Evolutionary conservation across 92 coral and sea anemone genomes (phyloP).

Genomic region (Phenganax marumi): DNA sequence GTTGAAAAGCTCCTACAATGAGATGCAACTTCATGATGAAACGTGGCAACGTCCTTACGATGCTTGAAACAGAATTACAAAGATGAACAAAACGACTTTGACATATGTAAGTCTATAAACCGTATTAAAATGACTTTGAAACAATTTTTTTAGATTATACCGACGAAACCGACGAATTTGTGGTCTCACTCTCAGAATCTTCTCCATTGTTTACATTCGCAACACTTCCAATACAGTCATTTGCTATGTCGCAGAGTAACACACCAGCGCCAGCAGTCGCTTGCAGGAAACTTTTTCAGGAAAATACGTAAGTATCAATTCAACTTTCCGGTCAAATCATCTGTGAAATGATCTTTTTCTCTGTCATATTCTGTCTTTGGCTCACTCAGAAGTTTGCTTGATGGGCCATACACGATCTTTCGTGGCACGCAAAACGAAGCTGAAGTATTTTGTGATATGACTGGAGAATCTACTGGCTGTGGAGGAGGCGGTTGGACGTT

Average conservation of each 20-base stretch:
- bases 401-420: slow-evolving; percentile 12
- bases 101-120: not conserved
- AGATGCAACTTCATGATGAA: too few species aligned
- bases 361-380: not conserved
- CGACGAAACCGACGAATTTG: not conserved
- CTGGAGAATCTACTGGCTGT: slow-evolving; percentile 15
- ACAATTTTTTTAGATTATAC: not conserved
- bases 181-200: not conserved
- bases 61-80: too few species aligned
- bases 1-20: too few species aligned
- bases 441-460: slow-evolving; percentile 31
- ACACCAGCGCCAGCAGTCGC: slow-evolving; percentile 15
- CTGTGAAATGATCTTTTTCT: not conserved
- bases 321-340: too few species aligned
- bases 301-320: slow-evolving; percentile 11
- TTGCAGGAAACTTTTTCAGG: slow-evolving; percentile 16
- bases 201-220: not conserved
- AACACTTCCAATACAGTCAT: not conserved
- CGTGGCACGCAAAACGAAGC: slow-evolving; percentile 6
- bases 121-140: not conserved
- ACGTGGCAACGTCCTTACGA: too few species aligned
- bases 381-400: not conserved
- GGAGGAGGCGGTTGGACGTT: slow-evolving; percentile 30
- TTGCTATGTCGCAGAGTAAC: not conserved
- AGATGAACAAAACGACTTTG: too few species aligned